Evolutionary conservation across 2,797 vertebrate species (phyloP).

Genomic region (Pseudotriccus pelzelni): DNA sequence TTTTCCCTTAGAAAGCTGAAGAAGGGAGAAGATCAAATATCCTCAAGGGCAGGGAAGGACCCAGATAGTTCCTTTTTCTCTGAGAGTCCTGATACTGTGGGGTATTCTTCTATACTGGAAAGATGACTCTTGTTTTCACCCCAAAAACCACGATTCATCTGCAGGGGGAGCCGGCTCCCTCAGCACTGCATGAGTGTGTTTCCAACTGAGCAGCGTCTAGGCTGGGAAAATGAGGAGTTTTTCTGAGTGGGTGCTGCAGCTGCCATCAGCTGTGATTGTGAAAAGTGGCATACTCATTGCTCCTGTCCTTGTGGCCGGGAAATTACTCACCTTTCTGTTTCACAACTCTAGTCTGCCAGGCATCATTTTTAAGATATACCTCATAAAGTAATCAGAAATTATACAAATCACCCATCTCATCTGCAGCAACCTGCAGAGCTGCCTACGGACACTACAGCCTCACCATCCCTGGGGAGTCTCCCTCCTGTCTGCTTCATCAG

Average conservation of each 20-base stretch:
- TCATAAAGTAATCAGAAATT: not conserved
- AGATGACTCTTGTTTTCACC: not conserved
- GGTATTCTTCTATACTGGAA: not conserved
- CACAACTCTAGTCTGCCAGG: not conserved
- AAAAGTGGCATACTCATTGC: not conserved
- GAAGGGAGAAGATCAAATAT: not conserved
- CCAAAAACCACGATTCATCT: not conserved
- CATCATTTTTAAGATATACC: not conserved
- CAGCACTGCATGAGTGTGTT: accelerated
- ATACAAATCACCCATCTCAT: accelerated
- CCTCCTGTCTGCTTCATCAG: not conserved
- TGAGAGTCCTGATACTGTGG: not conserved
- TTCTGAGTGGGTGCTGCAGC: not conserved
- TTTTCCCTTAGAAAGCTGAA: not conserved
- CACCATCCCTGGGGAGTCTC: not conserved
- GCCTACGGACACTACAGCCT: not conserved
- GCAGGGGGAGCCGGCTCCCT: not conserved
- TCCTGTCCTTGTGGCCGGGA: not conserved
- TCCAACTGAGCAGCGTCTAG: not conserved
- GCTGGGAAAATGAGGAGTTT: not conserved
- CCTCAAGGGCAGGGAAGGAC: not conserved
- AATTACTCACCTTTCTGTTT: conserved; percentile 15
- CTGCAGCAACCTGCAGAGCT: not conserved
- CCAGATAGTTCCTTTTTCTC: not conserved
- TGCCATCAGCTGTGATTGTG: not conserved